A percentile compares a stretch with the other conserved stretches of the same genome.
Conservation (phyloP, 1,140 invertebrate species). For the Dendroctonus valens region DNA sequence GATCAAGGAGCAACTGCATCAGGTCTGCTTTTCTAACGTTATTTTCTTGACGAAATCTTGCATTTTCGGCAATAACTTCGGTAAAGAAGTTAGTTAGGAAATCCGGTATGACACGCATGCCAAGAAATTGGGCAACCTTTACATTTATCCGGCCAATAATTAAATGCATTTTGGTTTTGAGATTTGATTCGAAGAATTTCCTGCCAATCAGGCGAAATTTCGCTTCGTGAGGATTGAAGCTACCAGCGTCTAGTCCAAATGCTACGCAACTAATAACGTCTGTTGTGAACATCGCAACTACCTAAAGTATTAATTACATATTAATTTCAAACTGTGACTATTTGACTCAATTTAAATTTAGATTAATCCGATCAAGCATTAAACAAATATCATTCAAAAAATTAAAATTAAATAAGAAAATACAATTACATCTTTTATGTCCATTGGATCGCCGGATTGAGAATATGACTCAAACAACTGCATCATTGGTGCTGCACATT, state of each 20-base stretch:
- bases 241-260: slow-evolving; percentile 62
- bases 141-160: slow-evolving; percentile 1
- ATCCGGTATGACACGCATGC: slow-evolving; percentile 2
- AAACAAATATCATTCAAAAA: neutral
- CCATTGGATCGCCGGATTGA: slow-evolving; percentile 45
- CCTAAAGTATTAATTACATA: slow-evolving; percentile 4
- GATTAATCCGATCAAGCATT: neutral
- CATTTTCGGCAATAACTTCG: slow-evolving; percentile 49
- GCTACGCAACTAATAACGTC: slow-evolving; percentile 64
- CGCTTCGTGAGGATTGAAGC: slow-evolving; percentile 55
- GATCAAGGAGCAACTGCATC: slow-evolving; percentile 56
- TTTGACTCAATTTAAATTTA: too few relatives aligned
- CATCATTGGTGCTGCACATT: slow-evolving; percentile 45
- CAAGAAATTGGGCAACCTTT: slow-evolving; percentile 7
- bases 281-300: slow-evolving; percentile 60
- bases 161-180: slow-evolving; percentile 1
- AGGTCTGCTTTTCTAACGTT: slow-evolving; percentile 54
- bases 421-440: slow-evolving; percentile 50
- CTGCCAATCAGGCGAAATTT: slow-evolving; percentile 51
- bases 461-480: slow-evolving; percentile 38
- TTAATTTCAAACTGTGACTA: neutral
- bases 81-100: slow-evolving; percentile 53
- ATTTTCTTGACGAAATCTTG: slow-evolving; percentile 52
- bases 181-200: neutral
- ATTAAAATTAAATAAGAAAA: neutral